Percentiles rank a stretch among this genome's conserved stretches.
Conservation (phyloP, 2,113 vertebrate genomes). For the Protobothrops mucrosquamatus region DNA sequence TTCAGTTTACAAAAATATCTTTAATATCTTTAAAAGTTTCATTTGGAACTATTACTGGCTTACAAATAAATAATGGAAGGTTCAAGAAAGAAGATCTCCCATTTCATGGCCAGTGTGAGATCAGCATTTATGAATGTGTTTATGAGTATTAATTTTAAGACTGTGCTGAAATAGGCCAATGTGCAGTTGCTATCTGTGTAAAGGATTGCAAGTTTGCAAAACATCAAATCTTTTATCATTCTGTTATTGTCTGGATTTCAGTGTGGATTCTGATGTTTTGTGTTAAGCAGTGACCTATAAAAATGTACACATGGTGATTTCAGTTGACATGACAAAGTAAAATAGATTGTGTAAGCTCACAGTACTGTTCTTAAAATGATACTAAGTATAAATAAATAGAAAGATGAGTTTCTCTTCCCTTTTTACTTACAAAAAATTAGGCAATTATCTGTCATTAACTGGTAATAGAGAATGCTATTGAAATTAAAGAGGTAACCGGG, state of each 20-base stretch:
- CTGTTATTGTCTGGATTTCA: not conserved
- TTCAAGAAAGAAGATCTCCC: not conserved
- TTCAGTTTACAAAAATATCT: not conserved
- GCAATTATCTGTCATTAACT: not conserved
- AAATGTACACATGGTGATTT: not conserved
- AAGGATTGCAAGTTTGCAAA: not conserved
- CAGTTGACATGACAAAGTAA: not conserved
- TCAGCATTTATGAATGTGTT: not conserved
- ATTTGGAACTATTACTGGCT: not conserved
- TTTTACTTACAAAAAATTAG: not conserved
- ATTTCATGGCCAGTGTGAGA: not conserved
- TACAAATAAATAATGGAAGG: not conserved
- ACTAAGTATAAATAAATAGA: not conserved
- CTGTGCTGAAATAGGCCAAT: not conserved
- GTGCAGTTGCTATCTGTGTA: not conserved
- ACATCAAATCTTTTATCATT: not conserved
- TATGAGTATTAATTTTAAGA: not conserved
- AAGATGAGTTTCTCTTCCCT: not conserved
- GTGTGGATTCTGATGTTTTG: not conserved
- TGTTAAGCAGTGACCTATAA: not conserved
- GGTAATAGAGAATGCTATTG: not conserved
- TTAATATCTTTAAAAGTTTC: not conserved
- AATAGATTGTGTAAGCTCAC: not conserved
- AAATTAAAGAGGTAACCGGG: not conserved
- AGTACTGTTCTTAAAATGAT: not conserved